These are phyloP conservation scores for Scytalopus superciliaris DNA, from an alignment of 2,113 vertebrate species.

Conservation along the genomic window DNA sequence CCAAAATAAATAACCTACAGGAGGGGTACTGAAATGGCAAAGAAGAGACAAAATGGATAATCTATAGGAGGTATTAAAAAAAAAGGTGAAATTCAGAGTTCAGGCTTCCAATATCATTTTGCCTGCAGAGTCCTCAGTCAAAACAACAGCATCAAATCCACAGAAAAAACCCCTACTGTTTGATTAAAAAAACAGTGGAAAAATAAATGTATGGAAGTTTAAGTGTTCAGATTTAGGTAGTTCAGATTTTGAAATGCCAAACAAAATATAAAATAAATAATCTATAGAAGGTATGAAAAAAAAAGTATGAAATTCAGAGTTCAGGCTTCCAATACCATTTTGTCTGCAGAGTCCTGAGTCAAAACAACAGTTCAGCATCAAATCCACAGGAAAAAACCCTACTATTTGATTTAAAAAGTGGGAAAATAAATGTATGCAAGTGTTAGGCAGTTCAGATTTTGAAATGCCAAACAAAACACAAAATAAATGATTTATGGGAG, in stretches of 20 bases:
- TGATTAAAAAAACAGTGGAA: fast-evolving
- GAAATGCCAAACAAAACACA: neutral
- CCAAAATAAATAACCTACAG: too few relatives aligned
- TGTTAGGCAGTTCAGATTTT: neutral
- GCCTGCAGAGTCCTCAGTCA: too few relatives aligned
- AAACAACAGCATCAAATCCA: neutral
- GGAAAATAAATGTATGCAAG: neutral
- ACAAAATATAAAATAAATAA: neutral
- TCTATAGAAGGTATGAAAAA: neutral
- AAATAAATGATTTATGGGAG: neutral
- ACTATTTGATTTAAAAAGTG: neutral
- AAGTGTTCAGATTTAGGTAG: neutral
- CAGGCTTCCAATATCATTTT: neutral
- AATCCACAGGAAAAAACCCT: neutral
- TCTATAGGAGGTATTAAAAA: too few relatives aligned
- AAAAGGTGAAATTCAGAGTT: too few relatives aligned
- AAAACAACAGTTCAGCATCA: too few relatives aligned
- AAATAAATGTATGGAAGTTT: neutral
- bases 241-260: neutral
- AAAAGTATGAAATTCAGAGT: neutral
- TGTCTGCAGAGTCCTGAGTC: neutral
- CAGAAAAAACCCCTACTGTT: too few relatives aligned
- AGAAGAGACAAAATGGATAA: too few relatives aligned
- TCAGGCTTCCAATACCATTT: neutral
- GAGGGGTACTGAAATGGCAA: too few relatives aligned